Conservation (phyloP, 2,113 vertebrate species). For the Pachyramphus minor region DNA sequence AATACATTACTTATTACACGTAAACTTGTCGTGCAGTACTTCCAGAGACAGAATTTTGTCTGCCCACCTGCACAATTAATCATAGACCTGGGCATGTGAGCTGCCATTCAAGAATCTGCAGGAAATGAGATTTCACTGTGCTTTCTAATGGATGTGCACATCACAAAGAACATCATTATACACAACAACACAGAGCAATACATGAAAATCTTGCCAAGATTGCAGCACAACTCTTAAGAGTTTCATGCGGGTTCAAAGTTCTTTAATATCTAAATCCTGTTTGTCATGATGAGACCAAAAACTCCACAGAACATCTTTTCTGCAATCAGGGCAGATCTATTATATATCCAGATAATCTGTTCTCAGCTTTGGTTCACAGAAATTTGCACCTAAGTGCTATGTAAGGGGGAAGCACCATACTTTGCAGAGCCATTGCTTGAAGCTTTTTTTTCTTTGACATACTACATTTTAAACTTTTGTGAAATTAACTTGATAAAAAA, state of each 20-base stretch:
- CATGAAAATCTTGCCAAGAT: neutral
- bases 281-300: neutral
- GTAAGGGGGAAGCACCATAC: neutral
- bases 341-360: neutral
- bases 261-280: neutral
- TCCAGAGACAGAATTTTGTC: neutral
- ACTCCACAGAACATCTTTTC: neutral
- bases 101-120: neutral
- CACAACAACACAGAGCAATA: neutral
- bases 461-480: neutral
- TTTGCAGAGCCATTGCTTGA: neutral
- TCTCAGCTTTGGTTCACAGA: neutral
- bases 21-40: neutral
- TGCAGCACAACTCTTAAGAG: neutral
- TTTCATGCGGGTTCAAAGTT: neutral
- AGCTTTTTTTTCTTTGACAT: neutral
- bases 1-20: neutral
- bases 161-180: neutral
- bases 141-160: neutral
- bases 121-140: neutral
- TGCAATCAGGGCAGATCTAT: neutral
- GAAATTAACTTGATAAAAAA: neutral
- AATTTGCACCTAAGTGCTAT: neutral
- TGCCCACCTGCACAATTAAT: neutral
- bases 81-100: neutral